These are phyloP conservation scores for Enteromius paludinosus DNA, from an alignment of 2,797 vertebrate species.

Conservation along the genomic window DNA sequence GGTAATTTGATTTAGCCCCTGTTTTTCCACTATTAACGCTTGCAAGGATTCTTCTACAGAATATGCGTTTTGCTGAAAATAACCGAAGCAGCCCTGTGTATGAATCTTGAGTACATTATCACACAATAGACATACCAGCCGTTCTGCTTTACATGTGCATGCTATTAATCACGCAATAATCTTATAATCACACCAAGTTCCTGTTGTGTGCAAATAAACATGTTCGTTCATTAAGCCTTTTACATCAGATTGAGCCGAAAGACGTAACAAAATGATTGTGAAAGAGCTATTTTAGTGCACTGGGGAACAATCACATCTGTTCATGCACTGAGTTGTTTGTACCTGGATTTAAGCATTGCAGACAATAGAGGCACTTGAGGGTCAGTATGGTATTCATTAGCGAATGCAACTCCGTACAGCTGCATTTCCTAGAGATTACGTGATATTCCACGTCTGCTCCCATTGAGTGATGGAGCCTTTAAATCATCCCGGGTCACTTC, in stretches of 20 bases:
- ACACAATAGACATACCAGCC: neutral
- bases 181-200: neutral
- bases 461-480: slow-evolving; percentile 38
- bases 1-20: neutral
- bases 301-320: neutral
- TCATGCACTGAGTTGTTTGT: slow-evolving; percentile 17
- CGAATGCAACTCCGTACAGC: slow-evolving; percentile 27
- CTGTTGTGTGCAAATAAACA: slow-evolving; percentile 4
- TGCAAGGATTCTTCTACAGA: neutral
- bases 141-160: neutral
- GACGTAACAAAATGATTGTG: neutral
- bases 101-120: neutral
- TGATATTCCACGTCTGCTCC: slow-evolving; percentile 43
- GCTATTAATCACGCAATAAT: neutral
- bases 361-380: slow-evolving; percentile 28
- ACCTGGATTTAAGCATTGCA: slow-evolving; percentile 16
- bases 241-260: neutral
- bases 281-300: neutral
- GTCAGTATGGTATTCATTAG: slow-evolving; percentile 55
- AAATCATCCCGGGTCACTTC: slow-evolving; percentile 40
- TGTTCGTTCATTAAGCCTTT: neutral
- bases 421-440: slow-evolving; percentile 22
- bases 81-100: neutral
- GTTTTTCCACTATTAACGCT: neutral
- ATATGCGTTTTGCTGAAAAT: neutral